These are phyloP conservation scores for Microdon myrmicae DNA, from an alignment of 2,888 invertebrate species.

Conservation along the genomic window DNA sequence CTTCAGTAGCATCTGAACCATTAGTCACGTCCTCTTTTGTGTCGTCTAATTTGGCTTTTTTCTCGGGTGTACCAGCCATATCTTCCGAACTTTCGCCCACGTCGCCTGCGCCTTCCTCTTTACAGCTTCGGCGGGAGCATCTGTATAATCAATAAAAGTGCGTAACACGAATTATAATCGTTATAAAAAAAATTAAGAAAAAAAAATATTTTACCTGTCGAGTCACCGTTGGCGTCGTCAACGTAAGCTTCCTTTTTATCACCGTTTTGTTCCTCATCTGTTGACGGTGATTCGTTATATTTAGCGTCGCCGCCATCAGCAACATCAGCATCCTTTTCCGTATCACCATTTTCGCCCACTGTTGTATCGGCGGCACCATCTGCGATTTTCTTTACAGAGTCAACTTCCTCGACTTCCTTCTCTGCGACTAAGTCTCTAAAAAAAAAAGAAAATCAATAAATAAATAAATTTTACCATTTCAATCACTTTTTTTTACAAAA, in stretches of 20 bases:
- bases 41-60: slow-evolving; percentile 67
- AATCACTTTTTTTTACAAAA: too few relatives aligned
- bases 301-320: slow-evolving; percentile 56
- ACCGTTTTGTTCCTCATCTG: slow-evolving; percentile 54
- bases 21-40: slow-evolving; percentile 66
- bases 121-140: slow-evolving; percentile 64
- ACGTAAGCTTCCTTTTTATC: slow-evolving; percentile 53
- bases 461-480: too few relatives aligned
- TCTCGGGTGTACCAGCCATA: slow-evolving; percentile 65
- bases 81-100: slow-evolving; percentile 61
- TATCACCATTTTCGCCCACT: slow-evolving; percentile 60
- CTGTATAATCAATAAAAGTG: too few relatives aligned
- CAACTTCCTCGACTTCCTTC: slow-evolving; percentile 64
- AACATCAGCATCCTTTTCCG: slow-evolving; percentile 54
- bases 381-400: slow-evolving; percentile 58
- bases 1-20: slow-evolving; percentile 66
- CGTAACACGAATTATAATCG: too few relatives aligned
- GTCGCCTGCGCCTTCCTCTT: slow-evolving; percentile 64
- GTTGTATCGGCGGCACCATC: slow-evolving; percentile 59
- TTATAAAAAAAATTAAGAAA: too few relatives aligned
- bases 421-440: slow-evolving; percentile 65
- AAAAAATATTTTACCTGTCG: slow-evolving; percentile 62
- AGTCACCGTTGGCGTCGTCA: slow-evolving; percentile 63
- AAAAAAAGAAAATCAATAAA: slow-evolving; percentile 20
- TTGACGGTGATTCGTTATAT: slow-evolving; percentile 56